phyloP scores from a whole-genome alignment of 2,888 invertebrate genomes.

The Heliconius cydno region DNA sequence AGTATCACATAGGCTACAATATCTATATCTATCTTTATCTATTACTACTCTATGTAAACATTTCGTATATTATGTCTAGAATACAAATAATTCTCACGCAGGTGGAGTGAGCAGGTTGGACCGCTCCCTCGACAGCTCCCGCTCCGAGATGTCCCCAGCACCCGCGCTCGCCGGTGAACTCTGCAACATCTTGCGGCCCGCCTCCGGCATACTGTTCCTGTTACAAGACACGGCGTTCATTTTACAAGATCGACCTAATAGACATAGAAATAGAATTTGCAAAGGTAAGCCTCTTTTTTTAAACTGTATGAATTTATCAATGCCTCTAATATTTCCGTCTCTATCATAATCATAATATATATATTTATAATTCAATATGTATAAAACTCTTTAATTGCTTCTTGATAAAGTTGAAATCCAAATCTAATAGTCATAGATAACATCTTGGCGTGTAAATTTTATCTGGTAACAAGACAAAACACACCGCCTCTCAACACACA shows the following conservation, averaged over 20 bases:
- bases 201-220: slow-evolving; percentile 63
- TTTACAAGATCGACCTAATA: slow-evolving; percentile 7
- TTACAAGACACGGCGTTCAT: slow-evolving; percentile 27
- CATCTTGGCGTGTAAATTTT: neutral
- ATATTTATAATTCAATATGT: too few species aligned
- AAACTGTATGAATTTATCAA: neutral
- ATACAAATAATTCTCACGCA: slow-evolving; percentile 56
- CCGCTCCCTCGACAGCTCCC: slow-evolving; percentile 69
- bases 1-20: too few species aligned
- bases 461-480: neutral
- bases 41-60: too few species aligned
- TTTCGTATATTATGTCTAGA: too few species aligned
- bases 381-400: too few species aligned
- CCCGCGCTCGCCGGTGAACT: slow-evolving; percentile 70
- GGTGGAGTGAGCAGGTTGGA: slow-evolving; percentile 69
- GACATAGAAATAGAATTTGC: neutral
- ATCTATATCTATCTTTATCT: too few species aligned
- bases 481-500: neutral
- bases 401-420: too few species aligned
- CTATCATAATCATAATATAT: too few species aligned
- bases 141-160: slow-evolving; percentile 75
- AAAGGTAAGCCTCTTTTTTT: slow-evolving; percentile 3
- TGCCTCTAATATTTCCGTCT: too few species aligned
- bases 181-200: slow-evolving; percentile 62
- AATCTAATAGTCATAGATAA: neutral